Conservation (phyloP, 2,888 invertebrate genomes). For the Acheta domesticus region DNA sequence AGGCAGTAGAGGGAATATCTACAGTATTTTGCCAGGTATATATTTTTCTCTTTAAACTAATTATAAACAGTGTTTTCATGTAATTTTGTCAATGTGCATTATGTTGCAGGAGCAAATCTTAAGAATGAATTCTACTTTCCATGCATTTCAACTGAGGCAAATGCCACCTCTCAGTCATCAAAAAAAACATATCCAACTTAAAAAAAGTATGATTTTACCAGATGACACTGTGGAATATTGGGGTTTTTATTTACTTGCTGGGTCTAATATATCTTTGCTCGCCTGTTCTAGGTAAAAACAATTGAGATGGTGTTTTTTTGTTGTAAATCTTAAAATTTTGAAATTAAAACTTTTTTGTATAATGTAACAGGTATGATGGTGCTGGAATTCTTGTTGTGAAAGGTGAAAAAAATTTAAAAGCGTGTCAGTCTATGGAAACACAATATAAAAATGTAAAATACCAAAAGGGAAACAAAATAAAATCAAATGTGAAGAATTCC, state of each 20-base stretch:
- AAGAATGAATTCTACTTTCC: slow-evolving; percentile 67
- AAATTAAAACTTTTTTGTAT: slow-evolving; percentile 11
- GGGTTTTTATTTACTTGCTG: slow-evolving; percentile 79
- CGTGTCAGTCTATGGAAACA: slow-evolving; percentile 69
- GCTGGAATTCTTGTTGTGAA: slow-evolving; percentile 77
- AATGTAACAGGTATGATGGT: slow-evolving; percentile 54
- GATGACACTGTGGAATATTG: slow-evolving; percentile 85
- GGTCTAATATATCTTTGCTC: slow-evolving; percentile 71
- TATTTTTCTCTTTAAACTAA: background rate
- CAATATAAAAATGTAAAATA: background rate
- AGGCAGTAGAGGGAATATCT: slow-evolving; percentile 78
- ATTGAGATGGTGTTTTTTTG: slow-evolving; percentile 21
- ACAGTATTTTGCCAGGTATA: slow-evolving; percentile 68
- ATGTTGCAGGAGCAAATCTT: slow-evolving; percentile 63
- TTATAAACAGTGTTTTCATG: background rate
- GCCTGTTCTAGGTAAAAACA: slow-evolving; percentile 68
- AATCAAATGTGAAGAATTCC: too few species aligned
- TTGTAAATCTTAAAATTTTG: background rate
- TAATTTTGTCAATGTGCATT: slow-evolving; percentile 22
- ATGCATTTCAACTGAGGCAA: slow-evolving; percentile 69
- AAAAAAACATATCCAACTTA: slow-evolving; percentile 71
- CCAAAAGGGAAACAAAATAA: background rate
- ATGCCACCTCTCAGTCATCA: slow-evolving; percentile 63
- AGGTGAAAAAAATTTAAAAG: slow-evolving; percentile 71
- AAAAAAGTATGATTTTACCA: slow-evolving; percentile 76